phyloP scores from a whole-genome alignment of 2,888 invertebrate genomes.

The Leucophora obtusa region DNA sequence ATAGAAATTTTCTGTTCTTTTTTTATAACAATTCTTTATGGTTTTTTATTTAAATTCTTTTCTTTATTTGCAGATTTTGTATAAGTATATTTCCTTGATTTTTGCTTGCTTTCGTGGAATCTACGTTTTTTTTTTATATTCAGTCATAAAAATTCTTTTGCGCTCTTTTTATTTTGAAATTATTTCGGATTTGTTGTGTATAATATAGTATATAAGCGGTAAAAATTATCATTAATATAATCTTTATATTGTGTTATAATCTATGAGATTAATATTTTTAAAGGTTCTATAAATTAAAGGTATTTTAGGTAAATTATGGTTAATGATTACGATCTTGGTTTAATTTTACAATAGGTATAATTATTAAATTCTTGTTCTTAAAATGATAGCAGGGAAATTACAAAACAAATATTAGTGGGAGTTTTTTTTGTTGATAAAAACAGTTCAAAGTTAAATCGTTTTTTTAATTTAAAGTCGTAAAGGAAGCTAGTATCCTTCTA shows the following conservation, averaged over 20 bases:
- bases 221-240: neutral
- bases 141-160: slow-evolving; percentile 22
- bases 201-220: neutral
- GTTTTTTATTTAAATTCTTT: slow-evolving; percentile 71
- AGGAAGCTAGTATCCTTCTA: no score
- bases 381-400: no score
- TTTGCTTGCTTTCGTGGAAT: neutral
- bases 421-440: no score
- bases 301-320: neutral
- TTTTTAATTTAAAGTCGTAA: no score
- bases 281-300: neutral
- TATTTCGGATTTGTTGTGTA: slow-evolving; percentile 23
- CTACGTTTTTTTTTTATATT: slow-evolving; percentile 10
- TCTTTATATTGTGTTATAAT: slow-evolving; percentile 10
- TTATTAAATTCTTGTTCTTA: neutral
- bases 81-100: slow-evolving; percentile 60
- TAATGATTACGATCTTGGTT: neutral
- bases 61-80: slow-evolving; percentile 69
- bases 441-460: no score
- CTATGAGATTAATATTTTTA: slow-evolving; percentile 12
- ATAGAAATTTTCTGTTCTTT: slow-evolving; percentile 39
- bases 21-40: slow-evolving; percentile 63
- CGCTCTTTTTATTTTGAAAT: slow-evolving; percentile 28
- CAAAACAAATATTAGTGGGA: neutral
- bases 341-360: neutral